Percentiles rank a stretch among this genome's conserved stretches.
phyloP scores from a whole-genome alignment of 2,113 vertebrate species.

The Lipophrys pholis region DNA sequence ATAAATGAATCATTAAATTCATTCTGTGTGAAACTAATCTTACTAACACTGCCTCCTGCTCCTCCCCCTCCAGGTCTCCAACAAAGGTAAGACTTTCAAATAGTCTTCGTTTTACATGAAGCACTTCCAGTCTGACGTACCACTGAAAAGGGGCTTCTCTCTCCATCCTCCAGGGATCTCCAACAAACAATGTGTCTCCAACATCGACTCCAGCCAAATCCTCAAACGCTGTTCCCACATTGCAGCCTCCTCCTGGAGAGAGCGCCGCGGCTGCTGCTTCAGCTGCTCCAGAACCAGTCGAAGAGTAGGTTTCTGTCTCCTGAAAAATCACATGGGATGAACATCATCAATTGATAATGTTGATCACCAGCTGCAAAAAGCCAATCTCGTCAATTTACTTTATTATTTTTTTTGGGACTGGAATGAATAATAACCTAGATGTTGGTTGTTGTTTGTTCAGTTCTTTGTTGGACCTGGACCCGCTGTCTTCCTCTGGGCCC shows the following conservation, averaged over 20 bases:
- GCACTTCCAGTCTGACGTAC: not conserved
- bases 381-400: too few relatives aligned
- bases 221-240: conserved; percentile 89
- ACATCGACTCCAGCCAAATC: conserved; percentile 96
- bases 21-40: not conserved
- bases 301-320: conserved; percentile 72
- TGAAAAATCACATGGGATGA: not conserved
- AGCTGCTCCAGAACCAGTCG: conserved; percentile 73
- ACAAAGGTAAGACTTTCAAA: conserved; percentile 75
- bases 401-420: too few relatives aligned
- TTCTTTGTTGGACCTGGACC: conserved; percentile 96
- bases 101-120: not conserved
- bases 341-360: too few relatives aligned
- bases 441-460: conserved; percentile 69
- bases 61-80: conserved; percentile 75
- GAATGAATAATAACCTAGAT: not conserved
- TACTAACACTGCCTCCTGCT: conserved; percentile 12
- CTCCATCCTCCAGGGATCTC: conserved; percentile 88
- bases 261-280: conserved; percentile 49
- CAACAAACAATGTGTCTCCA: conserved; percentile 94
- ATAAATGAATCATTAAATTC: conserved; percentile 4
- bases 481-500: conserved; percentile 85
- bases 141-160: not conserved
- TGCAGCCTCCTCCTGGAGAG: conserved; percentile 91
- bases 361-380: too few relatives aligned